A percentile compares a stretch with the other conserved stretches of the same genome.
Conservation (phyloP, 2,888 invertebrate genomes). For the Ophioninae sp. region DNA sequence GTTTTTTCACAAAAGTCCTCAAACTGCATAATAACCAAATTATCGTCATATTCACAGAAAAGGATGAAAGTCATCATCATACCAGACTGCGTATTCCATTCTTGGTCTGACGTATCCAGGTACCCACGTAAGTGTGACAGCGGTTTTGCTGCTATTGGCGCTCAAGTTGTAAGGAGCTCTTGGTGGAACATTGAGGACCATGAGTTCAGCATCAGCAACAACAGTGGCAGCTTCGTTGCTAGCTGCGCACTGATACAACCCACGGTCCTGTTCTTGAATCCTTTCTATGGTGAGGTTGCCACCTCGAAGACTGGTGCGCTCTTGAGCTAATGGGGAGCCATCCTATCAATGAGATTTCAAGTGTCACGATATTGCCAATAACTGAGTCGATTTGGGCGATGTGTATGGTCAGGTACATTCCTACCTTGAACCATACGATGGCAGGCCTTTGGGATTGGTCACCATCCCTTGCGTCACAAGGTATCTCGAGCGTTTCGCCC, state of each 20-base stretch:
- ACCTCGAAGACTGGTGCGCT: conserved; percentile 86
- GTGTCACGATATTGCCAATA: not conserved
- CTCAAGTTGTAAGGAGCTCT: conserved; percentile 94
- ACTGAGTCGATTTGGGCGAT: not conserved
- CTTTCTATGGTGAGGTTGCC: conserved; percentile 92
- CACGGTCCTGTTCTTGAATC: conserved; percentile 93
- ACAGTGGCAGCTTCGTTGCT: conserved; percentile 95
- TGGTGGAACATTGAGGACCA: conserved; percentile 93
- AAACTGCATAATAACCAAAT: not conserved
- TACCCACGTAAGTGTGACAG: conserved; percentile 91
- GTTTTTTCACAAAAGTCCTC: too few relatives aligned
- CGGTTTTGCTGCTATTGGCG: conserved; percentile 87
- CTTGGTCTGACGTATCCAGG: conserved; percentile 90
- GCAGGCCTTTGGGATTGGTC: conserved; percentile 85
- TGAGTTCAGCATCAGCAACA: conserved; percentile 89
- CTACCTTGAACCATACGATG: conserved; percentile 87
- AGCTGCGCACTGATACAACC: conserved; percentile 91
- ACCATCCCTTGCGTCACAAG: conserved; percentile 90
- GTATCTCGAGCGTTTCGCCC: conserved; percentile 90
- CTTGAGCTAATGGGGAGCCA: conserved; percentile 86
- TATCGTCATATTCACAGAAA: not conserved
- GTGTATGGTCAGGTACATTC: conserved; percentile 49
- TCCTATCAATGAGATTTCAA: conserved; percentile 84
- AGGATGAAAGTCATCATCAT: conserved; percentile 55
- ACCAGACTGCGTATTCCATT: conserved; percentile 93